Conservation (phyloP, 2,113 vertebrate species). For the Ophiodon elongatus region DNA sequence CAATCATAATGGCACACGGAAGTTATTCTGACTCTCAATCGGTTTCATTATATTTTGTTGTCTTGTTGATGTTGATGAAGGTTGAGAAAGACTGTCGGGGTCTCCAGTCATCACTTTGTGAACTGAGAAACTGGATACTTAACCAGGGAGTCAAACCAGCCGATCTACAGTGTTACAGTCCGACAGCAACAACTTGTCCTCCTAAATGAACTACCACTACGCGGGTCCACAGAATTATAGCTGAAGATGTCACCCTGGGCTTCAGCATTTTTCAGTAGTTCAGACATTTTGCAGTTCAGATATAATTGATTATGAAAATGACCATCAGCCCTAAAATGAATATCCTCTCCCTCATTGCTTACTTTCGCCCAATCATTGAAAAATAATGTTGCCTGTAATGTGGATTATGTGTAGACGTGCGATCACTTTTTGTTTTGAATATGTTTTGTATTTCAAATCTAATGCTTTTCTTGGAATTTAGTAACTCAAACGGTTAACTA, state of each 20-base stretch:
- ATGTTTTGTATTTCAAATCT: slow-evolving; percentile 29
- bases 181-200: not conserved
- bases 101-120: slow-evolving; percentile 17
- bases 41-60: not conserved
- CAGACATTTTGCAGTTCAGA: not conserved
- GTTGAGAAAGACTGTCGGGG: not conserved
- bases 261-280: not conserved
- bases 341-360: not conserved
- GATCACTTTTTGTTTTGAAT: slow-evolving; percentile 41
- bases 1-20: not conserved
- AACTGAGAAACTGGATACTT: slow-evolving; percentile 19
- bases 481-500: slow-evolving; percentile 58
- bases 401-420: not conserved
- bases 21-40: not conserved
- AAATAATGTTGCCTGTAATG: not conserved
- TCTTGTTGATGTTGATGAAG: not conserved
- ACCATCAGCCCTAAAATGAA: not conserved
- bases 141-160: slow-evolving; percentile 13
- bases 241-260: not conserved
- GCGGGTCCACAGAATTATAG: not conserved
- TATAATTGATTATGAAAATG: not conserved
- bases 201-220: not conserved
- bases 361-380: not conserved
- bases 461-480: slow-evolving; percentile 25
- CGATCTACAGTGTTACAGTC: slow-evolving; percentile 11